Evolutionary conservation across 2,797 vertebrate genomes (phyloP).

Genomic region (Botia almorhae): DNA sequence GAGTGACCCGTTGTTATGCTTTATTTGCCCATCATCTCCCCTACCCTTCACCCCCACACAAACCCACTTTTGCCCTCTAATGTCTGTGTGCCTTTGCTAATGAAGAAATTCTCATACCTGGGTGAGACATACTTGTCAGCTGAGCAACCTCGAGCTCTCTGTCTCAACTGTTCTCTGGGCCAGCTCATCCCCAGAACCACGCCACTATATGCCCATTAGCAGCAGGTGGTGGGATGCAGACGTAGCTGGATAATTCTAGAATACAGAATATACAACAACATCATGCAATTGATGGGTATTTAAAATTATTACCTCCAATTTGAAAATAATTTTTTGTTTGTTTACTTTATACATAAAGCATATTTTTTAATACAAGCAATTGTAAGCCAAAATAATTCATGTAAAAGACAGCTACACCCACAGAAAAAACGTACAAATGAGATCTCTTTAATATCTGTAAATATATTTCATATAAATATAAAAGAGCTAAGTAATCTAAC

Average conservation of each 20-base stretch:
- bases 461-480: too few species aligned
- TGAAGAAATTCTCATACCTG: constrained; percentile 85
- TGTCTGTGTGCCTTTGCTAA: constrained; percentile 84
- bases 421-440: too few species aligned
- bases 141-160: constrained; percentile 74
- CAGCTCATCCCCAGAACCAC: constrained; percentile 37
- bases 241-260: neutral
- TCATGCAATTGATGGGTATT: neutral
- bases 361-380: too few species aligned
- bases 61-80: constrained; percentile 72
- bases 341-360: neutral
- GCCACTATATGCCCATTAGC: constrained; percentile 51
- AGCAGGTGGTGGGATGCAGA: neutral
- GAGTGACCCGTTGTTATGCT: constrained; percentile 67
- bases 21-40: constrained; percentile 77
- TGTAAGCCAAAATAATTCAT: too few species aligned
- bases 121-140: constrained; percentile 85
- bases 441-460: too few species aligned
- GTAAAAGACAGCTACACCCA: too few species aligned
- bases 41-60: constrained; percentile 51
- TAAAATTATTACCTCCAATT: neutral
- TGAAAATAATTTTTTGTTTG: neutral
- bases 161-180: constrained; percentile 61
- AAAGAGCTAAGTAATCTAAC: too few species aligned
- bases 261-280: neutral